Conservation (phyloP, 1,140 invertebrate species). For the Archivesica marissinica region DNA sequence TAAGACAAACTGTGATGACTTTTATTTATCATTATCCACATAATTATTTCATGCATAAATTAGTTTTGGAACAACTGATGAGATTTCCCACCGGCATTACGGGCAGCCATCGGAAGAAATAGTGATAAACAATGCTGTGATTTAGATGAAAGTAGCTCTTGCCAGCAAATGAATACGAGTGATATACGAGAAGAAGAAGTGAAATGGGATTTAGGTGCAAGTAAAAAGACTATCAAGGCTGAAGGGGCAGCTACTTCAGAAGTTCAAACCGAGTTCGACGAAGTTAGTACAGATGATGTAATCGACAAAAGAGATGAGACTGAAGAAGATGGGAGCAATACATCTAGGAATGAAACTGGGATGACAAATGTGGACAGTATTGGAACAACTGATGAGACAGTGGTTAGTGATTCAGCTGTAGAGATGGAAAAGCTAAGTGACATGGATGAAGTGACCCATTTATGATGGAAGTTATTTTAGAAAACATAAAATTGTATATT, state of each 20-base stretch:
- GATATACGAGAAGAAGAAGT: background rate
- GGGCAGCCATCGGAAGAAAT: background rate
- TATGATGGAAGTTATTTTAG: constrained; percentile 27
- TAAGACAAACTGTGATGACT: no score
- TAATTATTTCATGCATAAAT: no score
- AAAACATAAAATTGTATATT: background rate
- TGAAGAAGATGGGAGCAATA: background rate
- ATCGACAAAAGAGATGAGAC: background rate
- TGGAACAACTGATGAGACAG: background rate
- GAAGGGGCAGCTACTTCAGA: background rate
- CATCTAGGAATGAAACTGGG: background rate
- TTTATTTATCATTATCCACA: no score
- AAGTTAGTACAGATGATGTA: background rate
- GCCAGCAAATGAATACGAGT: background rate
- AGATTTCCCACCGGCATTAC: constrained; percentile 55
- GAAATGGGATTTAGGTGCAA: background rate
- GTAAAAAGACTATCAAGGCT: background rate
- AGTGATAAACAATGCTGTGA: constrained; percentile 43
- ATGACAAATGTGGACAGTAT: background rate
- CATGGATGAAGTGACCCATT: constrained; percentile 46
- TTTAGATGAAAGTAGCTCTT: background rate
- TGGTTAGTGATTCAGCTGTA: background rate
- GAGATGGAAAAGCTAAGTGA: background rate
- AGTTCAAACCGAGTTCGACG: background rate
- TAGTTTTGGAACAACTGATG: no score